Evolutionary conservation across 2,797 vertebrate genomes (phyloP).

Genomic region (Muraenolepis orangiensis): DNA sequence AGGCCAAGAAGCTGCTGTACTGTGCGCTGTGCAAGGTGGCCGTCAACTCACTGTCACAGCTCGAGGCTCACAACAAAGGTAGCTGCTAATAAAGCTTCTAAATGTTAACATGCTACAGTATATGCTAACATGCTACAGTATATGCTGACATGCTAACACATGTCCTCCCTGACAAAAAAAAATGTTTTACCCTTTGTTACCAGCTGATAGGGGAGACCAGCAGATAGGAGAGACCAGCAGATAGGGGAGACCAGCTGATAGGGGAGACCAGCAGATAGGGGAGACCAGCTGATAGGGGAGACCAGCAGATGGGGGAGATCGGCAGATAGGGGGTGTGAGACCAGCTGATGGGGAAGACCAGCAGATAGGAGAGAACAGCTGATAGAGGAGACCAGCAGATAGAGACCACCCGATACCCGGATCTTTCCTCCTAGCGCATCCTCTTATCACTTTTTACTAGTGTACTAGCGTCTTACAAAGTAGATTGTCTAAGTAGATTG

Average conservation of each 20-base stretch:
- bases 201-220: no score
- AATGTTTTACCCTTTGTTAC: no score
- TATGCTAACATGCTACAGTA: neutral
- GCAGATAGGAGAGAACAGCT: constrained; percentile 29
- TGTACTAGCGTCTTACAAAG: no score
- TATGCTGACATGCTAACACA: neutral
- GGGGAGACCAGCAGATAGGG: constrained; percentile 40
- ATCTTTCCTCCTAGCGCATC: no score
- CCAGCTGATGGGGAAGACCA: no score
- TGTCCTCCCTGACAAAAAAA: neutral
- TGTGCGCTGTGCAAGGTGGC: constrained; percentile 93
- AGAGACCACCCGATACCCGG: no score
- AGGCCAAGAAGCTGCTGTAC: constrained; percentile 88
- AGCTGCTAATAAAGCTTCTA: constrained; percentile 15
- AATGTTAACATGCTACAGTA: neutral
- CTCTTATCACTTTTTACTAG: no score
- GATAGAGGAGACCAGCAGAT: constrained; percentile 40
- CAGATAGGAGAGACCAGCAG: no score
- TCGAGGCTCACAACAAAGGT: constrained; percentile 96
- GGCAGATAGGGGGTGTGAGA: constrained; percentile 53
- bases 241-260: no score
- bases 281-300: constrained; percentile 21
- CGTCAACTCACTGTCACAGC: constrained; percentile 88
- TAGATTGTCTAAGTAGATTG: no score
- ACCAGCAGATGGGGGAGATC: constrained; percentile 52